A percentile compares a stretch with the other conserved stretches of the same genome.
Conservation (phyloP, 1,140 invertebrate genomes). For the Drosophila eugracilis region DNA sequence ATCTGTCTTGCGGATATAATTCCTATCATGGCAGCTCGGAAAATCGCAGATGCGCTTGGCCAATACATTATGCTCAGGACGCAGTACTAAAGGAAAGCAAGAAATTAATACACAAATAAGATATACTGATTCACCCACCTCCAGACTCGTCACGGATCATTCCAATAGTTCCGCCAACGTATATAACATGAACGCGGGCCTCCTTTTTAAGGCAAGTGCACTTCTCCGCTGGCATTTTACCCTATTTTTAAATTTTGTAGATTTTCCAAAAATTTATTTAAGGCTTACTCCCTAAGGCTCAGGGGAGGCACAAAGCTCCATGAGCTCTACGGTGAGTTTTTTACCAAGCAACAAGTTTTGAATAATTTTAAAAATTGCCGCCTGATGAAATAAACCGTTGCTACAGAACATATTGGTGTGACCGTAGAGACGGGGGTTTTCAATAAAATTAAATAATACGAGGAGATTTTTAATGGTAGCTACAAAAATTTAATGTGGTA, state of each 20-base stretch:
- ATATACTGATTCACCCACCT: constrained; percentile 85
- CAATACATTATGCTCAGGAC: constrained; percentile 86
- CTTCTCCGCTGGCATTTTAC: constrained; percentile 11
- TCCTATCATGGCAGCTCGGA: constrained; percentile 90
- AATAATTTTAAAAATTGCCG: neutral
- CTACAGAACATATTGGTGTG: neutral
- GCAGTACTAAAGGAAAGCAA: constrained; percentile 85
- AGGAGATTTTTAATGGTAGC: neutral
- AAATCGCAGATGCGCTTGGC: constrained; percentile 86
- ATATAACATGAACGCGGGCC: constrained; percentile 90
- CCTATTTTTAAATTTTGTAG: constrained; percentile 12
- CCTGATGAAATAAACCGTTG: constrained; percentile 20
- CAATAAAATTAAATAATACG: neutral
- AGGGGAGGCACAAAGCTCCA: neutral
- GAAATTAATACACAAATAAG: neutral
- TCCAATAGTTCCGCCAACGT: constrained; percentile 96
- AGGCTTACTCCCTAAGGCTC: neutral
- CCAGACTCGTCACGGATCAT: constrained; percentile 91
- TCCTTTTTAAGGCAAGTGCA: constrained; percentile 70
- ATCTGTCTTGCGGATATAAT: constrained; percentile 86
- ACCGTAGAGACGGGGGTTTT: constrained; percentile 12
- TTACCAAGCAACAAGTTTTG: neutral
- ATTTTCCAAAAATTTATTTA: neutral
- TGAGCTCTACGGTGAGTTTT: neutral
- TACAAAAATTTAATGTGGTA: too few relatives aligned